Conservation (phyloP, 2,113 vertebrate species). For the Arothron firmamentum region DNA sequence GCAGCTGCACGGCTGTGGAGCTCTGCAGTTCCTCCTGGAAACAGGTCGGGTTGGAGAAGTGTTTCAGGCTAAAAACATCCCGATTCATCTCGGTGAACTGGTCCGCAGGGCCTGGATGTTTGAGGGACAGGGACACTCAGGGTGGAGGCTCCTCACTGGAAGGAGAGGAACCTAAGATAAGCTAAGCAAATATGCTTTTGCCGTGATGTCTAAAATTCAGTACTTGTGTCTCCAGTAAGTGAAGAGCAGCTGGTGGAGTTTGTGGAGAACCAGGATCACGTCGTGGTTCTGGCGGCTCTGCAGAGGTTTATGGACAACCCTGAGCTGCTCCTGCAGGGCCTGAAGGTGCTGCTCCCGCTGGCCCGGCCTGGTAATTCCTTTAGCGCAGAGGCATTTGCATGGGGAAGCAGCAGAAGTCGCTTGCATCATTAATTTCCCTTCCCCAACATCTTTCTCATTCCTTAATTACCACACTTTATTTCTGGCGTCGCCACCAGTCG, state of each 20-base stretch:
- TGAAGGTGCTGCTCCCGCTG: slow-evolving; percentile 83
- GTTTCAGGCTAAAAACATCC: background rate
- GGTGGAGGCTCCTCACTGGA: no score
- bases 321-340: slow-evolving; percentile 78
- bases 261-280: slow-evolving; percentile 89
- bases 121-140: no score
- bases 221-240: slow-evolving; percentile 73
- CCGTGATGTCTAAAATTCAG: background rate
- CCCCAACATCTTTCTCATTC: no score
- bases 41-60: slow-evolving; percentile 73
- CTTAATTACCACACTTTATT: no score
- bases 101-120: no score
- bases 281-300: slow-evolving; percentile 77
- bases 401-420: background rate
- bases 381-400: background rate
- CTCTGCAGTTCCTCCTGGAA: slow-evolving; percentile 82
- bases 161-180: no score
- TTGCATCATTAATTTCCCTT: background rate
- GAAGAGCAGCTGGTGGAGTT: slow-evolving; percentile 89
- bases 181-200: background rate
- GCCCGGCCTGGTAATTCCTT: slow-evolving; percentile 80
- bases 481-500: no score
- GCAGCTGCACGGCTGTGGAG: slow-evolving; percentile 84
- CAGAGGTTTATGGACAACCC: slow-evolving; percentile 78
- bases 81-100: no score